Evolutionary conservation across 2,888 invertebrate genomes (phyloP), one percentile per base, ranked within the genome.

Genomic region (Yponomeuta evonymella): DNA sequence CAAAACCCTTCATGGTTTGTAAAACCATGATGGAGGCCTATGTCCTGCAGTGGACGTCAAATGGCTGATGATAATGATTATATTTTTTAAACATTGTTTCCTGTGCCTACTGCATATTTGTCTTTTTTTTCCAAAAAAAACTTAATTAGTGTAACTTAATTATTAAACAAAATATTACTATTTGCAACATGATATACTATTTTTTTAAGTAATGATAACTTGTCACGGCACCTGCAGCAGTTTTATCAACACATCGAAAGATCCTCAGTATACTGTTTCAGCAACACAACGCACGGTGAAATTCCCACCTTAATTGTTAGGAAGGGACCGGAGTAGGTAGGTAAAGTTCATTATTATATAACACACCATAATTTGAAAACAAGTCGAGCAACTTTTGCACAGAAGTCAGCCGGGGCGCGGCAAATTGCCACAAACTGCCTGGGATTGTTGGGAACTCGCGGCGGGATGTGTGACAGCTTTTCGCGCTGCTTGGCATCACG

Each of bases 351-450:
- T 65, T 65, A 65, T 65, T 65, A 65, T 33, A 65, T 30, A 65
- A 65, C 65, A 65, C 29, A 78, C 76, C 74, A 79, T 74, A 79
- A 79, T 79, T 78, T 74, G 76, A 78, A 78, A 82, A 81, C 80
- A 80, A 79, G 79, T 78, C 77, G 65, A 65, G 65, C 23, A 67
- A 67, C 43, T 67, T 67, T 48, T 36, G 43, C 43, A 58, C 51
- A 43, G 67, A 48, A 67, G 67, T 67, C 67, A 48, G 67, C 33
- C 43, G 67, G 48, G 12, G 67, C 33, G 65, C 29, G 33, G 30
- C 65, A 65, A 65, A 65, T 65, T 65, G 65, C 65, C 33, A 65
- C 65, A 65, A 65, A 65, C 65, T 65, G 33, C 65, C 65, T 10
- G 29, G 65, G 33, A 65, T 65, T 65, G 65, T 65, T 65, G 33